phyloP scores from a whole-genome alignment of 2,888 invertebrate genomes.

The Phaonia tiefii region DNA sequence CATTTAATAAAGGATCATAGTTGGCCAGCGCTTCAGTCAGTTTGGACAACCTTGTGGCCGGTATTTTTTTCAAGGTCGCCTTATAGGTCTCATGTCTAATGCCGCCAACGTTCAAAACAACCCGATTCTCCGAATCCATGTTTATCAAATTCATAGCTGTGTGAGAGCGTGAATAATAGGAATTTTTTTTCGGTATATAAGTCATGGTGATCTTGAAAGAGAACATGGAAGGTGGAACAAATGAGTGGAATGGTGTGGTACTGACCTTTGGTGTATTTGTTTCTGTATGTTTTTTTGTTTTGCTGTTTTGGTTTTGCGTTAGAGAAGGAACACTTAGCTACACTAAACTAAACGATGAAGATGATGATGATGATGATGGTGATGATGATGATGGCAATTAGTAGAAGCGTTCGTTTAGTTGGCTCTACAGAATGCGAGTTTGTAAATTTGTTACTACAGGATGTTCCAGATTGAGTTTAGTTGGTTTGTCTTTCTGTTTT shows the following conservation, averaged over 20 bases:
- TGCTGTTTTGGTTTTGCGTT: background rate
- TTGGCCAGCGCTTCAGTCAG: slow-evolving; percentile 98
- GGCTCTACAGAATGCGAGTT: slow-evolving; percentile 28
- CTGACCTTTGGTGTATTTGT: slow-evolving; percentile 53
- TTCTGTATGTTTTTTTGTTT: slow-evolving; percentile 18
- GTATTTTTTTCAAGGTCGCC: slow-evolving; percentile 97
- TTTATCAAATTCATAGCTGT: slow-evolving; percentile 92
- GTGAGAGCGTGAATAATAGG: slow-evolving; percentile 72
- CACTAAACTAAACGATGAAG: slow-evolving; percentile 14
- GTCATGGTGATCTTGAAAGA: slow-evolving; percentile 69
- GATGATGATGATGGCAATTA: background rate
- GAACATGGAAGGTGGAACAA: slow-evolving; percentile 6
- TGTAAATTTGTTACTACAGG: slow-evolving; percentile 17
- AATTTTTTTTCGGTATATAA: slow-evolving; percentile 76
- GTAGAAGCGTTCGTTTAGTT: background rate
- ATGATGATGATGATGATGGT: slow-evolving; percentile 3
- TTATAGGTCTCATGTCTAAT: slow-evolving; percentile 98
- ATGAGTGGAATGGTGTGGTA: slow-evolving; percentile 21
- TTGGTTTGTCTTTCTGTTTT: background rate
- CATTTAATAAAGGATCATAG: slow-evolving; percentile 99
- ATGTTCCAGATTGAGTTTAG: slow-evolving; percentile 11
- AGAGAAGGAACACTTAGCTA: background rate
- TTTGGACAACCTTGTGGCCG: slow-evolving; percentile 95
- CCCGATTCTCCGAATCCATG: slow-evolving; percentile 99
- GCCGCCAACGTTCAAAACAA: slow-evolving; percentile 98